Base-by-base conservation (phyloP, 2,797 vertebrate genomes). In the Chelmon rostratus region DNA sequence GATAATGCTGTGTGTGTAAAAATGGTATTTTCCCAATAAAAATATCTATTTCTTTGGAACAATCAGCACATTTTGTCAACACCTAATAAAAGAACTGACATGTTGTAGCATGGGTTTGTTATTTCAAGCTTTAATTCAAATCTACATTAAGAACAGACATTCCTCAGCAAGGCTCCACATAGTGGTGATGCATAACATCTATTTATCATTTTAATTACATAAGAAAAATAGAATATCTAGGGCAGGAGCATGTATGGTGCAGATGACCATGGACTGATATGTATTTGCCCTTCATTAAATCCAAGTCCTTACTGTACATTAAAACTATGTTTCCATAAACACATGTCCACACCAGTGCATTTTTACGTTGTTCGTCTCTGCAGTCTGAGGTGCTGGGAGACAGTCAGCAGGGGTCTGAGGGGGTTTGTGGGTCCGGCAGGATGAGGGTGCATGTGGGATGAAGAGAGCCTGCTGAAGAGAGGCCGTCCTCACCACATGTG, bases 401-500 rank as follows among this genome's bases (percentile, higher is more conserved):
- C 69, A 79, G 83, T 47, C 69, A 31, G 71, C 28, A 31, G 79
- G 76, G 21, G 63, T 11, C 44, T 50, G 31, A 4, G 25, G 79
- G 76, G 28, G 62, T 10, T 44, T 53, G 35, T 4, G 62, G 52
- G 64, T 69, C 52, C 44, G 5, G 15, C 62, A 61, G 56, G 57
- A 76, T 68, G 76, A 84, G 66, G 71, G 62, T 82, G 75, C 58
- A 47, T 57, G 67, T 70, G 52, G 68, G 74, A 66, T 82, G 82
- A 68, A 21, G 46, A 72, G 71, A n/a, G 35, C 37, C 57, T 21
- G 73, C 53, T 75, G 76, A 66, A 54, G 68, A 62, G 59, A 44
- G 49, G 37, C 37, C 0, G 1, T 66, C 85, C 92, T 99, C 96
- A 99, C 98, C 98, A 99, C 87, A 99, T 89, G 90, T 99, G 98